A percentile compares a stretch with the other conserved stretches of the same genome.
Conservation (phyloP, 2,797 vertebrate genomes). For the Notoglanidium macrostoma region DNA sequence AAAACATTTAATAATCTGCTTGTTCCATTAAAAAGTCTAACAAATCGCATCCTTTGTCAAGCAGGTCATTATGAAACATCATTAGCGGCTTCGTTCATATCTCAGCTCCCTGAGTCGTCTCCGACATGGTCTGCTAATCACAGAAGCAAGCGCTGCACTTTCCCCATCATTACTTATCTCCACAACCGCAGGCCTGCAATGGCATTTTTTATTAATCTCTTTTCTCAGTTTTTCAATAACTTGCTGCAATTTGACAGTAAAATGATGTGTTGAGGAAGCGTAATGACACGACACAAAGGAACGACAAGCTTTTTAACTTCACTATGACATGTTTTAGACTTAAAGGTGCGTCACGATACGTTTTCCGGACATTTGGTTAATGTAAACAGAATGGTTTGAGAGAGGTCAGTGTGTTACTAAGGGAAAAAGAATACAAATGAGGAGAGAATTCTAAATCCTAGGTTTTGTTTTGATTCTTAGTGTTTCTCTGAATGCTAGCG, state of each 20-base stretch:
- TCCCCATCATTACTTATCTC: constrained; percentile 18
- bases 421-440: neutral
- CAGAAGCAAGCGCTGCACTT: neutral
- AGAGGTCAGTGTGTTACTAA: rapidly evolving
- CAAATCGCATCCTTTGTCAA: neutral
- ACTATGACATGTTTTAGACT: neutral
- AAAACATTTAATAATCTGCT: neutral
- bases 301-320: neutral
- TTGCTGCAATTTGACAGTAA: neutral
- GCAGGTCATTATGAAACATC: constrained; percentile 11
- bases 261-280: constrained; percentile 2
- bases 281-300: neutral
- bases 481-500: neutral
- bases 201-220: neutral
- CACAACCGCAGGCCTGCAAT: neutral
- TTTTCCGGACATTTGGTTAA: neutral
- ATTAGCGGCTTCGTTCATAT: neutral
- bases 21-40: neutral
- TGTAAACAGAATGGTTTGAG: neutral
- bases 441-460: neutral
- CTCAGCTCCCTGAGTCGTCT: neutral
- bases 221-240: neutral
- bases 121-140: neutral
- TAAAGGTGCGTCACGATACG: too few relatives aligned
- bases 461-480: neutral